phyloP scores from a whole-genome alignment of 2,888 invertebrate genomes.

The Sinelater perroti region DNA sequence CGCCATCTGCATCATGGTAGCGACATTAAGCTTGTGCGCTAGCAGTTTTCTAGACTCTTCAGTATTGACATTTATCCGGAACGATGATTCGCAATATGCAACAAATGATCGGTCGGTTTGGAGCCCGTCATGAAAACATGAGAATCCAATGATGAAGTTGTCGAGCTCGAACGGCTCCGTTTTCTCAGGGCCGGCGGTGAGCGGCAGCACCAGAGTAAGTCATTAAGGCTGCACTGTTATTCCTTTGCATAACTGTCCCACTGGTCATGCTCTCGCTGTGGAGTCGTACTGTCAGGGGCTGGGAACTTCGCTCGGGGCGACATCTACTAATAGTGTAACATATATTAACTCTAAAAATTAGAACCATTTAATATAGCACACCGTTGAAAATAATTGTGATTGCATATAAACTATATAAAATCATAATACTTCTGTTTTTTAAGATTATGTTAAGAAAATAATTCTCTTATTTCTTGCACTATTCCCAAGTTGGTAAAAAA shows the following conservation, averaged over 20 bases:
- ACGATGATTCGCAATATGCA: conserved; percentile 2
- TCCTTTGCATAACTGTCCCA: conserved; percentile 70
- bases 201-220: conserved; percentile 52
- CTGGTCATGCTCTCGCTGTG: conserved; percentile 77
- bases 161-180: conserved; percentile 44
- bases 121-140: conserved; percentile 33
- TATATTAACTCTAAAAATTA: too few relatives aligned
- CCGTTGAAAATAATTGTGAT: too few relatives aligned
- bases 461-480: too few relatives aligned
- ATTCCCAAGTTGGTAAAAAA: too few relatives aligned
- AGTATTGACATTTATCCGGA: background rate
- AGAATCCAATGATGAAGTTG: conserved; percentile 50
- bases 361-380: too few relatives aligned
- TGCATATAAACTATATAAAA: too few relatives aligned
- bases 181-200: conserved; percentile 50
- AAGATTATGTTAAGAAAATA: too few relatives aligned
- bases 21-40: too few relatives aligned
- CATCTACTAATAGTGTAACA: conserved; percentile 79
- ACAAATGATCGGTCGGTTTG: conserved; percentile 7
- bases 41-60: too few relatives aligned
- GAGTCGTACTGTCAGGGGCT: conserved; percentile 80
- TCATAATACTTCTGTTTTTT: too few relatives aligned
- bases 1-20: too few relatives aligned
- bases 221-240: conserved; percentile 75
- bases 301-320: conserved; percentile 58